A percentile compares a stretch with the other conserved stretches of the same genome.
phyloP scores from a whole-genome alignment of 2,113 vertebrate species.

The Collichthys lucidus region DNA sequence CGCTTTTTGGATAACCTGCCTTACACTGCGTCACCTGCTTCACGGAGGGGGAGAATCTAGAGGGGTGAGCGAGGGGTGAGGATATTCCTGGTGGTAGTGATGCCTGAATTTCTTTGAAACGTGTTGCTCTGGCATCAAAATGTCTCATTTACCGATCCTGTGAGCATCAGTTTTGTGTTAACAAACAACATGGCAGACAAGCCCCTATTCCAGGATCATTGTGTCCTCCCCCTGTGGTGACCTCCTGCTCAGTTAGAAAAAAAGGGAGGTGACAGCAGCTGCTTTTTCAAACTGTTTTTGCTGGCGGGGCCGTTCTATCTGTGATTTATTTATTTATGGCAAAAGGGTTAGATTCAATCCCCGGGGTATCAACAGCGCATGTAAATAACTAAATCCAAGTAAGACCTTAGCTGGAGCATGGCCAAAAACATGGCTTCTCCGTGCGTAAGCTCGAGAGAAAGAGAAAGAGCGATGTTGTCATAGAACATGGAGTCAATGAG shows the following conservation, averaged over 20 bases:
- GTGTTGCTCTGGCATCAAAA: not conserved
- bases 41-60: not conserved
- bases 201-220: conserved; percentile 3
- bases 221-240: conserved; percentile 8
- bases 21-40: conserved; percentile 67
- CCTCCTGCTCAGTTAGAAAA: conserved; percentile 27
- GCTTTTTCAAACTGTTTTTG: not conserved
- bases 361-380: conserved; percentile 29
- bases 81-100: not conserved
- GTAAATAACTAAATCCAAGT: conserved; percentile 51
- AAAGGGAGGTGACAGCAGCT: conserved; percentile 10
- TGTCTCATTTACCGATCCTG: too few species aligned
- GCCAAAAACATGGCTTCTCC: conserved; percentile 26
- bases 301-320: conserved; percentile 24
- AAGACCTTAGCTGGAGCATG: conserved; percentile 19
- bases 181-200: not conserved
- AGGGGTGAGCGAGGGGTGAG: not conserved
- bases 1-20: conserved; percentile 36
- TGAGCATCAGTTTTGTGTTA: conserved; percentile 7
- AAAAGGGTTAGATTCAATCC: conserved; percentile 22
- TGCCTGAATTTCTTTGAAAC: not conserved
- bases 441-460: conserved; percentile 1
- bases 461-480: conserved; percentile 51
- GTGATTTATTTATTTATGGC: conserved; percentile 50
- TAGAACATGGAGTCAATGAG: conserved; percentile 49